A percentile compares a stretch with the other conserved stretches of the same genome.
Conservation (phyloP, 2,797 vertebrate species). For the Periparus ater region DNA sequence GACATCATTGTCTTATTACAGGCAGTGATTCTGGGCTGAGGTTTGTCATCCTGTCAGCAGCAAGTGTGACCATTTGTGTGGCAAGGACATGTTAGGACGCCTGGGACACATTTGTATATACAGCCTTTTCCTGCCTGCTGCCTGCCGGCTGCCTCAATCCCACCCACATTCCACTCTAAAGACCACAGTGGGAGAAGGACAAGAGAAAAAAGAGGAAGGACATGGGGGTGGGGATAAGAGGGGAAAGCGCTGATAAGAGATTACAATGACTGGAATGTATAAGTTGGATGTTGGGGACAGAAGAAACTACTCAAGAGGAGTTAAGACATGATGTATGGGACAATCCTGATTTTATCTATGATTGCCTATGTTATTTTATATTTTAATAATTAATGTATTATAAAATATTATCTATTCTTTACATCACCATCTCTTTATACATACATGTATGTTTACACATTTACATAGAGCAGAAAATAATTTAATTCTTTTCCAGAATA, state of each 20-base stretch:
- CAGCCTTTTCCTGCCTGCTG: slow-evolving; percentile 47
- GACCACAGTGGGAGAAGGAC: background rate
- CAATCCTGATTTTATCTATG: background rate
- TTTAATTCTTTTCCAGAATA: background rate
- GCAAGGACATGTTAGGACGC: slow-evolving; percentile 44
- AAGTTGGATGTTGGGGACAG: background rate
- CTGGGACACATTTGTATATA: slow-evolving; percentile 29
- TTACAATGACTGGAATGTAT: background rate
- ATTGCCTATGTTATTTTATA: background rate
- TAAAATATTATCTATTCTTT: background rate
- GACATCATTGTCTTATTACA: slow-evolving; percentile 37
- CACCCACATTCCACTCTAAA: background rate
- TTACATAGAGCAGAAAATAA: background rate
- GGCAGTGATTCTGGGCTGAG: background rate
- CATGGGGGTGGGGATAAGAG: background rate
- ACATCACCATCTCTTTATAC: background rate
- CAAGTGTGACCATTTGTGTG: slow-evolving; percentile 20
- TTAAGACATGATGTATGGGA: background rate
- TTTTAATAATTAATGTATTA: background rate
- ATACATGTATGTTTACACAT: background rate
- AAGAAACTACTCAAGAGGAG: background rate
- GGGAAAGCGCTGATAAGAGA: background rate
- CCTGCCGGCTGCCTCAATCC: background rate
- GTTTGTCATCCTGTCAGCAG: slow-evolving; percentile 27
- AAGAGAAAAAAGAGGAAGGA: background rate